These are phyloP conservation scores for Polyommatus iphigenia DNA, from an alignment of 2,888 invertebrate species.

Conservation along the genomic window DNA sequence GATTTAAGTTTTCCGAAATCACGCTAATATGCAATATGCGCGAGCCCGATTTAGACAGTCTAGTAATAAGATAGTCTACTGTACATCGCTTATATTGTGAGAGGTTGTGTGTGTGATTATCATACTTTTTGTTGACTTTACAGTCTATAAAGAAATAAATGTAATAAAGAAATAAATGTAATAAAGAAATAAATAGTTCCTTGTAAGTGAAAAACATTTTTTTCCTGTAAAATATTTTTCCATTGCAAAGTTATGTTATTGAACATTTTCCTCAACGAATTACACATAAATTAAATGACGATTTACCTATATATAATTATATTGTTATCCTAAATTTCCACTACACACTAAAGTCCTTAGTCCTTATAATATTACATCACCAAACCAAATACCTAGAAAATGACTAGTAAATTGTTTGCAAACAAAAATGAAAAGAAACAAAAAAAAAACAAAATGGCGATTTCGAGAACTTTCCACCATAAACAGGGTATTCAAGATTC, in stretches of 20 bases:
- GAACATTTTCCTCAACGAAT: neutral
- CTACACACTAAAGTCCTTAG: too few species aligned
- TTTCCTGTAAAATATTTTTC: too few species aligned
- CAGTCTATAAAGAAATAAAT: constrained; percentile 34
- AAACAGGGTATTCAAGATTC: neutral
- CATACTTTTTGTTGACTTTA: neutral
- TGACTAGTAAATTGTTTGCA: neutral
- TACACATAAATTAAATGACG: neutral
- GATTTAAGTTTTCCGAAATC: too few species aligned
- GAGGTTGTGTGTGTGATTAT: neutral
- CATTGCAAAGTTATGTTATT: neutral
- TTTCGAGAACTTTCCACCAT: neutral
- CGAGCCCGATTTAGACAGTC: too few species aligned
- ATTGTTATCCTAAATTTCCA: too few species aligned
- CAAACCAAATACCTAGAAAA: neutral
- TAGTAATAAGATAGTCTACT: too few species aligned
- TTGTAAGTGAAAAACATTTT: too few species aligned
- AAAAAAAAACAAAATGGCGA: neutral
- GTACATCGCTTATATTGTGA: neutral
- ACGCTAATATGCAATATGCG: too few species aligned
- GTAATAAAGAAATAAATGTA: too few species aligned
- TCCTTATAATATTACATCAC: neutral
- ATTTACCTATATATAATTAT: neutral
- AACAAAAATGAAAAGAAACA: neutral
- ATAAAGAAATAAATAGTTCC: too few species aligned